Percentiles rank a stretch among this genome's conserved stretches.
Conservation (phyloP, 2,113 vertebrate genomes). For the Leptocoma aspasia region DNA sequence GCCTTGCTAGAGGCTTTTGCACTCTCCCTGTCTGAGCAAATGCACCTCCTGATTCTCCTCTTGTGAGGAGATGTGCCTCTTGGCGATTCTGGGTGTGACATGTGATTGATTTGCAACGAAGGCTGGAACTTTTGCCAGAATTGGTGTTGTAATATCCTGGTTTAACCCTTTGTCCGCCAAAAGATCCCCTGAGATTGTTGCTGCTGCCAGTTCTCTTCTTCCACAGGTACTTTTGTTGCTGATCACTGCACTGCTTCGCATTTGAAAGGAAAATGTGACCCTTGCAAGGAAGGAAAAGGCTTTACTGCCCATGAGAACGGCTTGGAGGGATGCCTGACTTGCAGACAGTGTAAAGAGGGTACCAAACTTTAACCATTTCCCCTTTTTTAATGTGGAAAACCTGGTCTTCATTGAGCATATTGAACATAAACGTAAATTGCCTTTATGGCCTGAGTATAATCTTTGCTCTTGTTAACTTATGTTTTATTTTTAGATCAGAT, state of each 20-base stretch:
- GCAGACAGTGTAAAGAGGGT: constrained; percentile 56
- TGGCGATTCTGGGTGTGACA: fast-evolving
- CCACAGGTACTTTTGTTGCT: not conserved
- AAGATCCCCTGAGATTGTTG: not conserved
- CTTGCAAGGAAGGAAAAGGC: not conserved
- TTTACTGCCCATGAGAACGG: not conserved
- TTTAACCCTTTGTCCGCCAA: not conserved
- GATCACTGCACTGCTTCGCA: not conserved
- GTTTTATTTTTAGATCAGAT: constrained; percentile 40
- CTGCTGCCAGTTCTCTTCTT: not conserved
- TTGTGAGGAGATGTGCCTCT: fast-evolving
- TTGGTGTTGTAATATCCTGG: not conserved
- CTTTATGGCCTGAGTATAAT: not conserved
- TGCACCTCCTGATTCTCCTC: not conserved
- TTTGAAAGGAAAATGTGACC: not conserved
- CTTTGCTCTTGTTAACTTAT: not conserved
- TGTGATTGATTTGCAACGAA: fast-evolving
- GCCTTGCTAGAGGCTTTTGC: not conserved
- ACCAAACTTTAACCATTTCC: not conserved
- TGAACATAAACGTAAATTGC: not conserved
- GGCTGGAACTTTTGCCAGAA: not conserved
- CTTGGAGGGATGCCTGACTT: not conserved
- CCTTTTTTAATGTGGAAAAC: not conserved
- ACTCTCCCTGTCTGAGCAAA: fast-evolving
- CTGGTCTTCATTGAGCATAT: not conserved